Evolutionary conservation across 2,888 invertebrate species (phyloP).

Genomic region (Tiliacea aurago): DNA sequence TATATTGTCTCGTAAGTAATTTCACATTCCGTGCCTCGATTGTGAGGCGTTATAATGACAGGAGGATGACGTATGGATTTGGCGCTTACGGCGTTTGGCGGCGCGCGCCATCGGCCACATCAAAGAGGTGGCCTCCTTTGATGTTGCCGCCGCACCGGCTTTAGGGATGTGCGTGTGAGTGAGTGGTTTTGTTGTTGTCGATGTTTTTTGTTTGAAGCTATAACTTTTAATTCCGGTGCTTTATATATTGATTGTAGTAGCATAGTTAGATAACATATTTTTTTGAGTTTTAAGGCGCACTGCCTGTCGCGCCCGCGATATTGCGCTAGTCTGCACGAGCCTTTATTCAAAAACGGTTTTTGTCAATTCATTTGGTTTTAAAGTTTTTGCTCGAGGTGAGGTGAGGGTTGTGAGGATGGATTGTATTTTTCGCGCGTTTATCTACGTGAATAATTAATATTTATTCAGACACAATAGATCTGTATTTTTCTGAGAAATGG

Average conservation of each 20-base stretch:
- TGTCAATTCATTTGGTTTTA: neutral
- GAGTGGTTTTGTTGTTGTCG: slow-evolving; percentile 71
- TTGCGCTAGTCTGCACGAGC: too few relatives aligned
- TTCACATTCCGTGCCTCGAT: slow-evolving; percentile 88
- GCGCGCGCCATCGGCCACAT: slow-evolving; percentile 90
- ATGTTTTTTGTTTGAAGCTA: slow-evolving; percentile 51
- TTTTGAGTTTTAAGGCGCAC: neutral
- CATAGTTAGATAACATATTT: neutral
- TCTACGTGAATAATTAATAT: neutral
- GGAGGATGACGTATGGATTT: slow-evolving; percentile 90
- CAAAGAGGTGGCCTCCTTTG: slow-evolving; percentile 91
- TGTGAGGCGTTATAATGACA: slow-evolving; percentile 91
- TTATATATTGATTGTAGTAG: slow-evolving; percentile 3
- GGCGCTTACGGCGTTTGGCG: slow-evolving; percentile 90
- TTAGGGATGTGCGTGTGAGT: slow-evolving; percentile 75
- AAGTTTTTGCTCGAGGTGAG: neutral
- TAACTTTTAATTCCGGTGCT: neutral
- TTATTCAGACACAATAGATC: neutral
- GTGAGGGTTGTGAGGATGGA: neutral
- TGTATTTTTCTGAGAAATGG: neutral
- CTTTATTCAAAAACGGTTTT: neutral
- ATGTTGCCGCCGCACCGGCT: slow-evolving; percentile 88
- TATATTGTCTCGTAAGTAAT: slow-evolving; percentile 90
- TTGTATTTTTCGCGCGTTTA: neutral
- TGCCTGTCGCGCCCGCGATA: too few relatives aligned